These are phyloP conservation scores for Euzetes globulus DNA, from an alignment of 2,888 invertebrate species.

Conservation along the genomic window DNA sequence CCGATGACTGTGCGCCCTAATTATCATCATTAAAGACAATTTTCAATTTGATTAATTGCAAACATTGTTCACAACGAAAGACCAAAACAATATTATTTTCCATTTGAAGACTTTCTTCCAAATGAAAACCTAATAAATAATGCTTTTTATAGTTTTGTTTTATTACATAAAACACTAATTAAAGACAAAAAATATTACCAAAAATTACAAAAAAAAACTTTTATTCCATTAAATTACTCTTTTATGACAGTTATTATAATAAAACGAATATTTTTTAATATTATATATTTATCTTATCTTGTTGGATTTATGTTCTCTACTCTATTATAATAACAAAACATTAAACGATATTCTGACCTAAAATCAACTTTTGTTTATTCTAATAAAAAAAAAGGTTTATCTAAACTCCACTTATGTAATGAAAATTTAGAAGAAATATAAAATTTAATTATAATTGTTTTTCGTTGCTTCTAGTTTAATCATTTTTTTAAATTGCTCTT, in stretches of 20 bases:
- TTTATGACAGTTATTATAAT: neutral
- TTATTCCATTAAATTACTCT: neutral
- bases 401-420: neutral
- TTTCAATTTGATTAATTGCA: conserved; percentile 12
- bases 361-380: neutral
- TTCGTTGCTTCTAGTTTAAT: no score
- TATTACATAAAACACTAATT: neutral
- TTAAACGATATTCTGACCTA: neutral
- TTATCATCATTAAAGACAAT: conserved; percentile 23
- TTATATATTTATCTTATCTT: neutral
- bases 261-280: neutral
- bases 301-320: neutral
- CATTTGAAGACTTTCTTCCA: neutral
- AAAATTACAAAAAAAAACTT: neutral
- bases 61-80: neutral
- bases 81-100: neutral
- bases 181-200: neutral
- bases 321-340: neutral
- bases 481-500: neutral
- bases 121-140: neutral
- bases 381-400: neutral
- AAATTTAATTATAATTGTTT: neutral
- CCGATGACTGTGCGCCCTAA: conserved; percentile 4
- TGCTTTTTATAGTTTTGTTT: neutral
- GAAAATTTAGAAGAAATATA: neutral